Base-by-base conservation (phyloP, 2,113 vertebrate species). In the Poeciliopsis retropinna region DNA sequence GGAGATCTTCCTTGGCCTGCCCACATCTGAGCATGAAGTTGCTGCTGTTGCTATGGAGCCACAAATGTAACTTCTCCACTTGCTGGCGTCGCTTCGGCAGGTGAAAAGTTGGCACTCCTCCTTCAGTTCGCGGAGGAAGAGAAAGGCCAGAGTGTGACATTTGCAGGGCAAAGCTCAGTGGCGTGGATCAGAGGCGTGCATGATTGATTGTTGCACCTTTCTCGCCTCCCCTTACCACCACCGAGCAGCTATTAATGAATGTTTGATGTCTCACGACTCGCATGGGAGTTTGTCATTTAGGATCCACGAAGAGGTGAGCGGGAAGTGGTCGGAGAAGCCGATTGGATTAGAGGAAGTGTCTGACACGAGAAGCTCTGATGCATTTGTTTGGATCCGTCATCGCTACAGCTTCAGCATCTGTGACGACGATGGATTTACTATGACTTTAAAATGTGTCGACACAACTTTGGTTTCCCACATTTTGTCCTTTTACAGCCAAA, bases 111-210 rank as follows among this genome's bases (percentile, higher is more conserved):
- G 8, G 28, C 29, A 17, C 27, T 30, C 29, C 28, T 29, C 13
- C 5, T 62, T 67, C 27, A 62, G 28, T 51, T 28, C 47, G 64
- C 28, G 60, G 22, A n/a, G 32, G 8, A 62, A 19, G 69, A 12
- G 66, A 67, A 47, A 19, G 44, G 76, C 84, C 79, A 85, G 72
- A 87, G 78, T 60, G 61, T 87, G 85, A 89, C 85, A 88, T 86
- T 92, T 80, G 80, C 88, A 87, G 89, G 87, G 72, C 89, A 89
- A 73, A 87, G 89, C 83, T 89, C 81, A 80, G 30, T 4, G n/a
- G 69, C 77, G 57, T 1, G 2, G 81, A 87, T 89, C 87, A 88
- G 72, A 88, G 63, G 67, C 66, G 67, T 41, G 64, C 60, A 25
- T 44, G 73, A 85, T 69, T 87, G 83, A 84, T 82, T 66, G 75